phyloP scores from a whole-genome alignment of 1,140 invertebrate species.

The Antheraea mylitta region DNA sequence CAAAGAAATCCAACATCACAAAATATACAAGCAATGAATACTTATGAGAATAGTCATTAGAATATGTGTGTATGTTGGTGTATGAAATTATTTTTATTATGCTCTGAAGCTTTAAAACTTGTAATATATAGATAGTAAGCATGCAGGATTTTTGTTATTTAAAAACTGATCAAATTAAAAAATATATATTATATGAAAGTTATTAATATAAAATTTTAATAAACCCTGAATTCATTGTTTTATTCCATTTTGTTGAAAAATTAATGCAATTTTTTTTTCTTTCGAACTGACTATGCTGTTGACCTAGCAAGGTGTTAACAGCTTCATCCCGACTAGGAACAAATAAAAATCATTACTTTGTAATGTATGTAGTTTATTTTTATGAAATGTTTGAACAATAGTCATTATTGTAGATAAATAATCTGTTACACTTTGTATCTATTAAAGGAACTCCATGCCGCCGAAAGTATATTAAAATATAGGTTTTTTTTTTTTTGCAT shows the following conservation, averaged over 20 bases:
- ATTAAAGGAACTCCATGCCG: too few relatives aligned
- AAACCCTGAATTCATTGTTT: constrained; percentile 52
- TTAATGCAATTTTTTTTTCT: too few relatives aligned
- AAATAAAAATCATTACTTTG: constrained; percentile 10
- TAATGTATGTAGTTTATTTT: background rate
- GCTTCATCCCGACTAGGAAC: too few relatives aligned
- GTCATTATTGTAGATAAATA: too few relatives aligned
- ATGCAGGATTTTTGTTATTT: constrained; percentile 73
- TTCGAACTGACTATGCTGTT: too few relatives aligned
- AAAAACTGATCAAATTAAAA: constrained; percentile 73
- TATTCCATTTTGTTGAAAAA: constrained; percentile 36
- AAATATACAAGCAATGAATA: constrained; percentile 79
- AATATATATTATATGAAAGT: constrained; percentile 75
- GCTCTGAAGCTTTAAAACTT: constrained; percentile 73
- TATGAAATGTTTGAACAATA: background rate
- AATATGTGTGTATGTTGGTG: constrained; percentile 38
- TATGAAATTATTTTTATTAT: constrained; percentile 70
- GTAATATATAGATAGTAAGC: constrained; percentile 74
- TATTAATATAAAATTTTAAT: constrained; percentile 75
- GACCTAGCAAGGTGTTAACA: too few relatives aligned
- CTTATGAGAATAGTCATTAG: constrained; percentile 69
- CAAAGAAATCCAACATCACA: constrained; percentile 75
- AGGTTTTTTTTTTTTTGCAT: too few relatives aligned
- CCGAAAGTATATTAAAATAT: too few relatives aligned
- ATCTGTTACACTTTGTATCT: too few relatives aligned